Conservation (phyloP, 2,888 invertebrate species). For the Hydroisotoma schaefferi region DNA sequence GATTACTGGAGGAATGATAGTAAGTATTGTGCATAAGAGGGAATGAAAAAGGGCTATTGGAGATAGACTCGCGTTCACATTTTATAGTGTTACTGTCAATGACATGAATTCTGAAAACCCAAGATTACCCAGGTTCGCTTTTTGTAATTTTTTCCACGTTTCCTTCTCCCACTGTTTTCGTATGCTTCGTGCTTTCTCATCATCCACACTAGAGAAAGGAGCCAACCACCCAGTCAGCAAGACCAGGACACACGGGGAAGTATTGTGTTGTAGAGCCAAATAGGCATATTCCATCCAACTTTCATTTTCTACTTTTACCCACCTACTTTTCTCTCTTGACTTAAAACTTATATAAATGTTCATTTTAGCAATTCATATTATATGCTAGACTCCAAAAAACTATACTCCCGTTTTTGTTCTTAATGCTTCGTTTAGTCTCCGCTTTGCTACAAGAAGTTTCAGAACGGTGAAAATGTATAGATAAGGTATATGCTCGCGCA, state of each 20-base stretch:
- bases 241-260: not conserved
- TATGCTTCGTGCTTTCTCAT: slow-evolving; percentile 34
- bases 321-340: too few relatives aligned
- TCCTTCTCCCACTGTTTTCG: slow-evolving; percentile 40
- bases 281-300: too few relatives aligned
- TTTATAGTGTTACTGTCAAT: slow-evolving; percentile 49
- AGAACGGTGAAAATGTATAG: too few relatives aligned
- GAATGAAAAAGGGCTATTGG: slow-evolving; percentile 14
- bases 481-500: too few relatives aligned
- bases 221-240: not conserved
- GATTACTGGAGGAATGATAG: slow-evolving; percentile 3
- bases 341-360: too few relatives aligned
- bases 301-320: too few relatives aligned
- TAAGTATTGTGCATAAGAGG: slow-evolving; percentile 11
- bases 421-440: too few relatives aligned
- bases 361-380: too few relatives aligned
- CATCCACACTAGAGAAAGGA: slow-evolving; percentile 12
- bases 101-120: slow-evolving; percentile 50
- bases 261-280: not conserved
- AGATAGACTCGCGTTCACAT: slow-evolving; percentile 40
- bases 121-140: slow-evolving; percentile 46
- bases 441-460: too few relatives aligned
- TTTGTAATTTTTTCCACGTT: slow-evolving; percentile 48
- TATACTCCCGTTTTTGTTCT: too few relatives aligned
- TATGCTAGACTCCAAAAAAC: too few relatives aligned